These are phyloP conservation scores for Drosophila parabipectinata DNA, from an alignment of 1,140 invertebrate genomes.

Conservation along the genomic window DNA sequence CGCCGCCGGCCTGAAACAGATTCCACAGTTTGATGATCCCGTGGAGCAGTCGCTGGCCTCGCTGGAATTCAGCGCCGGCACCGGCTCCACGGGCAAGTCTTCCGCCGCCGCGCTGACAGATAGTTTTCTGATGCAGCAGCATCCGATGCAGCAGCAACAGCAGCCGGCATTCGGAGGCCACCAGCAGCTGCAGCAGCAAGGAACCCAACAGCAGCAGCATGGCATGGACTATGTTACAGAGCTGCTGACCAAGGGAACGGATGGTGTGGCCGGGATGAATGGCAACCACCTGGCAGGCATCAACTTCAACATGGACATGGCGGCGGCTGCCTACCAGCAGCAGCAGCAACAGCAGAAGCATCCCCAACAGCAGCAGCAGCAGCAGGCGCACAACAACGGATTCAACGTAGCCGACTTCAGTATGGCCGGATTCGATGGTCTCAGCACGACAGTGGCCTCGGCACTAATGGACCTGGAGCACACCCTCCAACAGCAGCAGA, in stretches of 20 bases:
- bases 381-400: conserved; percentile 73
- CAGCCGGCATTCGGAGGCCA: conserved; percentile 49
- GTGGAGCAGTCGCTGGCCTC: conserved; percentile 88
- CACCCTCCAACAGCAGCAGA: conserved; percentile 51
- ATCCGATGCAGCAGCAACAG: conserved; percentile 52
- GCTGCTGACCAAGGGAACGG: conserved; percentile 64
- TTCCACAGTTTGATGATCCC: conserved; percentile 86
- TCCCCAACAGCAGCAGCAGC: conserved; percentile 51
- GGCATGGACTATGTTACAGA: conserved; percentile 75
- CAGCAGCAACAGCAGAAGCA: conserved; percentile 57
- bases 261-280: conserved; percentile 73
- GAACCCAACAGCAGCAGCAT: conserved; percentile 75
- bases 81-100: conserved; percentile 63
- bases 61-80: conserved; percentile 86
- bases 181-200: conserved; percentile 41
- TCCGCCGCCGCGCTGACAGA: conserved; percentile 44
- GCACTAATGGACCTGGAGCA: conserved; percentile 59
- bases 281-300: conserved; percentile 69
- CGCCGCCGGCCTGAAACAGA: conserved; percentile 75
- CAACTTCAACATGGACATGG: conserved; percentile 67
- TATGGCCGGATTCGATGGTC: conserved; percentile 58
- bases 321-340: conserved; percentile 45
- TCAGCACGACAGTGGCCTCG: conserved; percentile 42
- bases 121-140: conserved; percentile 75
- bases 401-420: conserved; percentile 71